Evolutionary conservation across 1,140 invertebrate species (phyloP), one percentile per base, ranked within the genome.

Genomic region (Armadillidium nasatum): DNA sequence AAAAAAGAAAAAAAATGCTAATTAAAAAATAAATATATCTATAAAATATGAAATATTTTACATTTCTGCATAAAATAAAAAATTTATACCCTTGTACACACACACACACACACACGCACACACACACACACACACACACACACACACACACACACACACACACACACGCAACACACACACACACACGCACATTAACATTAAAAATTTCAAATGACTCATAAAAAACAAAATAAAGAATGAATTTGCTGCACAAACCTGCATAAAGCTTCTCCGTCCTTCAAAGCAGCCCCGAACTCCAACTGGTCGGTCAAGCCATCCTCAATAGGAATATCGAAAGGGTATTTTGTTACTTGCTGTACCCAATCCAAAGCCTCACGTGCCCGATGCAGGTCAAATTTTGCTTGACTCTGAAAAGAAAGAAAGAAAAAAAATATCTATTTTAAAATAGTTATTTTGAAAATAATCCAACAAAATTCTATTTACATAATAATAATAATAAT

Each of bases 241-340:
- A n/a, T n/a, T n/a, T n/a, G n/a, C n/a, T n/a, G 33, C 33, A 1
- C 33, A 33, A 33, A 88, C 87, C 85, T 84, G 84, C 87, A 88
- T 23, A 88, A 82, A 44, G 84, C 83, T 44, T 86, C 82, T 43
- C 87, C 87, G 81, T 88, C 86, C 79, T 87, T 88, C 7, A 88
- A 83, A 11, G 83, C 84, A 44, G 84, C 83, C 23, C 85, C 85
- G 81, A 88, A 86, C 79, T 86, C 88, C 71, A 83, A 78, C 79
- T 84, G 87, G 82, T 84, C 85, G 78, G 82, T 83, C 45, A 85
- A 83, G 45, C 84, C 85, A 73, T 84, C 81, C 11, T 85, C 79
- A 70, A 83, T 82, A 11, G 83, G 82, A 15, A 83, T 81, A 22
- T 85, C 83, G 21, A 88, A 80, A 72, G 83, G 81, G 71, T 84